Evolutionary conservation across 2,797 vertebrate genomes (phyloP).

Genomic region (Lacerta bilineata): DNA sequence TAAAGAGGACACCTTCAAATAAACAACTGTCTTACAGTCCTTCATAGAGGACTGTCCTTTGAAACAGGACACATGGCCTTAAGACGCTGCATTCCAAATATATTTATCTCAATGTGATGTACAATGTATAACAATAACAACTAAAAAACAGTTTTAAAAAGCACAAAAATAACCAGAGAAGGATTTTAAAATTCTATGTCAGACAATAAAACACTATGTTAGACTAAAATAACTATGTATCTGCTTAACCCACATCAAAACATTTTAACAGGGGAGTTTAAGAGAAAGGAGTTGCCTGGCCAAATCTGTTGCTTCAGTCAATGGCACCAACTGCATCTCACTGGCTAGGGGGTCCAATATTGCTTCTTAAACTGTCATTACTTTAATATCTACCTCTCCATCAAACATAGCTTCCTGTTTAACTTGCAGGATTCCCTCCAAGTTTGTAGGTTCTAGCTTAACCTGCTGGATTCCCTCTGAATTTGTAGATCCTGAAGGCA

Average conservation of each 20-base stretch:
- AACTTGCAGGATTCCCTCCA: slow-evolving; percentile 59
- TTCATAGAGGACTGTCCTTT: too few relatives aligned
- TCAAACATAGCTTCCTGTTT: slow-evolving; percentile 37
- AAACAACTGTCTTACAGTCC: too few relatives aligned
- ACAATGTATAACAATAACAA: too few relatives aligned
- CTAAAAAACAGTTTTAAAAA: too few relatives aligned
- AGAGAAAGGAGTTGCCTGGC: slow-evolving; percentile 62
- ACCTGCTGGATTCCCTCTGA: slow-evolving; percentile 71
- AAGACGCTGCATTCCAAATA: too few relatives aligned
- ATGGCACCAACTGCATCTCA: slow-evolving; percentile 59
- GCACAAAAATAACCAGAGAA: too few relatives aligned
- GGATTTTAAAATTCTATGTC: too few relatives aligned
- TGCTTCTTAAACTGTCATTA: slow-evolving; percentile 78
- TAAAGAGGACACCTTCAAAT: too few relatives aligned
- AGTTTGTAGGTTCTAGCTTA: slow-evolving; percentile 67
- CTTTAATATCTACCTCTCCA: slow-evolving; percentile 78
- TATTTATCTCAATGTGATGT: too few relatives aligned
- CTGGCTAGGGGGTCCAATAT: slow-evolving; percentile 65
- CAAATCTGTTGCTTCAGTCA: slow-evolving; percentile 68
- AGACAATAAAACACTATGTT: too few relatives aligned
- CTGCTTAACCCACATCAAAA: neutral
- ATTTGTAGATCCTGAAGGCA: slow-evolving; percentile 70
- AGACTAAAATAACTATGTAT: too few relatives aligned
- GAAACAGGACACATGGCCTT: too few relatives aligned
- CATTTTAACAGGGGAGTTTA: neutral